Base-by-base conservation (phyloP, 2,797 vertebrate species). In the Aulostomus chinensis region DNA sequence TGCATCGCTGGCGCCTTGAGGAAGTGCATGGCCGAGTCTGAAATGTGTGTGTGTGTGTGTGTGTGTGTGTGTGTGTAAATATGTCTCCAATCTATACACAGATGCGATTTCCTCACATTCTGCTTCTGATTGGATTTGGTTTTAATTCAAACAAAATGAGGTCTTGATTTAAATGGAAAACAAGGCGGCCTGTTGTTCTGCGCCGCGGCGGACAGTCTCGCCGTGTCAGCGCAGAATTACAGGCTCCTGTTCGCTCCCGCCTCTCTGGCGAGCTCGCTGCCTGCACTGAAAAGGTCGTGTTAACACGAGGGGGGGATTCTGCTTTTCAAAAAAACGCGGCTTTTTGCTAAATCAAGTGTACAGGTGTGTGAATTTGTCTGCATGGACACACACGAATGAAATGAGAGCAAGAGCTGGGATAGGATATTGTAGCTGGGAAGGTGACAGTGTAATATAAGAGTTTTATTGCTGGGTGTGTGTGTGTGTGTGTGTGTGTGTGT, bases 161-260 rank as follows among this genome's bases (percentile, higher is more conserved):
- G 64, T 63, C 70, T 76, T 80, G 75, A 83, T 75, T 80, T 79
- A 76, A 86, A 84, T 82, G 62, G 73, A 79, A 70, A 74, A 65
- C 65, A 78, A 63, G 75, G 39, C 26, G 68, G 61, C 52, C 59
- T 48, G 57, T 81, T 71, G 73, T 28, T 38, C 41, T 11, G 59
- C 71, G 72, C 58, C 61, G 65, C 14, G 55, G 55, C 68, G 58
- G 65, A 76, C 77, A 53, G 62, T 61, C 60, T 60, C 74, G 62
- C 74, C 65, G 57, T 68, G 68, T 67, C 69, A 73, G 35, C 48
- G 31, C 43, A 26, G 45, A 61, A 72, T 58, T 47, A 26, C 41
- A 73, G 80, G 60, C 48, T 22, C 61, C 35, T 15, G 24, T 0
- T 36, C 0, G 13, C 1, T 11, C 1, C 22, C 1, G 9, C 9